Conservation (phyloP, 2,113 vertebrate species). For the Melanerpes aurifrons region DNA sequence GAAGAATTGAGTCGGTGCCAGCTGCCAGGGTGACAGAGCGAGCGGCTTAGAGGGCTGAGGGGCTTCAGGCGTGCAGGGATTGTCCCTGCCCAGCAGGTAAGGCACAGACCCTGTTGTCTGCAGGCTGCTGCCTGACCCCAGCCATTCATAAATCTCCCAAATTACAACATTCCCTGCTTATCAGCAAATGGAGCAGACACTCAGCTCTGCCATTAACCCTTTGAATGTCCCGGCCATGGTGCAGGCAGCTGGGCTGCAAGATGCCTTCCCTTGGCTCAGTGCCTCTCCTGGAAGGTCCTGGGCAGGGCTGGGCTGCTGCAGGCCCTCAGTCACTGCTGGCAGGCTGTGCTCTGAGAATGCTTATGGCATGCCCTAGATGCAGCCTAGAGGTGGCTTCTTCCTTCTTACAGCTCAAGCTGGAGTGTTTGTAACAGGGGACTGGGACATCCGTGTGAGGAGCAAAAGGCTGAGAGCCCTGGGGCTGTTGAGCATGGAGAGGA, state of each 20-base stretch:
- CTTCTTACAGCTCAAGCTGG: neutral
- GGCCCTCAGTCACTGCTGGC: neutral
- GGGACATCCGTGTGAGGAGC: too few species aligned
- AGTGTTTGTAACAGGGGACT: too few species aligned
- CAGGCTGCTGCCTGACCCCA: constrained; percentile 72
- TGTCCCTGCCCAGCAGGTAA: constrained; percentile 82
- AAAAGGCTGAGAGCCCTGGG: too few species aligned
- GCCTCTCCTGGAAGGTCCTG: neutral
- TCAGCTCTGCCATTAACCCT: constrained; percentile 69
- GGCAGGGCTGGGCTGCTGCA: neutral
- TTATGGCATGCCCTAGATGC: too few species aligned
- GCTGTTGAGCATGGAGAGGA: too few species aligned
- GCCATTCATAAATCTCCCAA: constrained; percentile 76
- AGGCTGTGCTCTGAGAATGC: neutral
- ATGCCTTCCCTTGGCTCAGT: neutral
- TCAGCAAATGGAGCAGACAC: constrained; percentile 61
- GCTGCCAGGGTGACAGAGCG: constrained; percentile 75
- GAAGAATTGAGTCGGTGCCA: constrained; percentile 67
- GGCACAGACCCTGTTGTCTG: constrained; percentile 62
- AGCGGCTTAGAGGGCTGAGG: constrained; percentile 69
- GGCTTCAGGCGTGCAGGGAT: constrained; percentile 72
- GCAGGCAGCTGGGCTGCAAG: neutral
- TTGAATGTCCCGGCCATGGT: neutral
- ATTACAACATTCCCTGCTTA: constrained; percentile 66
- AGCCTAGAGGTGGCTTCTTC: neutral